Base-by-base conservation (phyloP, 2,797 vertebrate genomes). In the Potorous gilbertii region DNA sequence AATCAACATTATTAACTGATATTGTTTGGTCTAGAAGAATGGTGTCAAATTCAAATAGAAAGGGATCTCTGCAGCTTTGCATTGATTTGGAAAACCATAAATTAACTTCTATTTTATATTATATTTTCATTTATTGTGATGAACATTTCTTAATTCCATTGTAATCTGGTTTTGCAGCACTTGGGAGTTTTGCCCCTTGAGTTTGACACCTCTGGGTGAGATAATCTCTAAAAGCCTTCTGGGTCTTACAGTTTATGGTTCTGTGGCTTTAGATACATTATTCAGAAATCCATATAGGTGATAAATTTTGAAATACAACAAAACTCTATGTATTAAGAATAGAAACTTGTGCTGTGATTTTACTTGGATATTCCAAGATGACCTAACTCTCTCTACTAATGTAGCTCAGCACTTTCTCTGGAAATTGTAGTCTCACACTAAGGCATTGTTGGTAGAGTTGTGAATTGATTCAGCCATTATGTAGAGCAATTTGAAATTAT, bases 1-100 rank as follows among this genome's bases (percentile, higher is more conserved):
- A 90, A 54, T 31, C 6, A 55, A 55, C 54, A 34, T 92, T 96
- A 59, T 87, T 54, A 96, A n/a, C 14, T 66, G 62, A 66, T 66
- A 34, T 66, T 66, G 29, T 18, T 66, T 66, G 34, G 62, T 3
- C 34, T 66, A n/a, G 3, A 66, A n/a, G 34, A n/a, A 18, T 66
- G 34, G 3, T 5, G 34, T 66, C 62, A 66, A 66, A 34, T 4
- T 66, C 62, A 66, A 66, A 62, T 13, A 31, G 11, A 31, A 55
- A 28, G 57, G 34, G 1, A 14, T 66, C 62, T 4, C 62, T 34
- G 34, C 13, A 66, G 31, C 34, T n/a, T 14, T 4, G 2, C 2
- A 18, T n/a, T 66, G 62, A 66, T 14, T 66, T 34, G n/a, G 34
- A 66, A 66, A n/a, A n/a, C 4, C 62, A 18, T n/a, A 66, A 66